phyloP scores from a whole-genome alignment of 2,113 vertebrate species.

The Ameiurus melas region DNA sequence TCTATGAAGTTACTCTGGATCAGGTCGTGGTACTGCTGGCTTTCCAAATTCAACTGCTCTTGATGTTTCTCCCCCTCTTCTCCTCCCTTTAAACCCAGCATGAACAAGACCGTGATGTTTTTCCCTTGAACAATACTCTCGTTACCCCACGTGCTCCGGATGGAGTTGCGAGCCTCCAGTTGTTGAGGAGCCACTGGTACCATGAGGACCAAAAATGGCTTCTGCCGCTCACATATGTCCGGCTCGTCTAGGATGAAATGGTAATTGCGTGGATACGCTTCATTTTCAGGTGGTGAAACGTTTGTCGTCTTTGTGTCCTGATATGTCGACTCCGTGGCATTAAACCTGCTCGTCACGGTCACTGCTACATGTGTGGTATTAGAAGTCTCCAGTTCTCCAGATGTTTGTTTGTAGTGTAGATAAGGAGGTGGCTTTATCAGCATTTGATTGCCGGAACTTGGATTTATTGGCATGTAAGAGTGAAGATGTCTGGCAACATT shows the following conservation, averaged over 20 bases:
- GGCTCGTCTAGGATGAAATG: slow-evolving; percentile 69
- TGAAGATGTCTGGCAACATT: not conserved
- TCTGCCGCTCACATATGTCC: slow-evolving; percentile 53
- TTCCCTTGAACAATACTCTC: slow-evolving; percentile 63
- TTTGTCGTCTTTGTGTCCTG: not conserved
- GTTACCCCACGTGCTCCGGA: slow-evolving; percentile 75
- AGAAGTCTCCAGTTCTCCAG: not conserved
- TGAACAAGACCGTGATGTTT: slow-evolving; percentile 63
- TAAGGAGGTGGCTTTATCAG: not conserved
- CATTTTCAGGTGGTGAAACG: slow-evolving; percentile 36
- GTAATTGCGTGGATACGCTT: slow-evolving; percentile 65
- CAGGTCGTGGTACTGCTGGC: slow-evolving; percentile 65
- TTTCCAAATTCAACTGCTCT: slow-evolving; percentile 64
- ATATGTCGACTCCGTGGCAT: too few relatives aligned
- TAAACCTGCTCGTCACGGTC: not conserved
- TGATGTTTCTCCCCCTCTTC: not conserved
- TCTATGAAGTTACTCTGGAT: slow-evolving; percentile 75
- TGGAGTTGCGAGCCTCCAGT: slow-evolving; percentile 48
- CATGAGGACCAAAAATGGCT: slow-evolving; percentile 78
- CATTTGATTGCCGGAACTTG: not conserved
- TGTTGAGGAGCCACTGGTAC: slow-evolving; percentile 64
- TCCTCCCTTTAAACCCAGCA: slow-evolving; percentile 57
- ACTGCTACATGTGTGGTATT: not conserved
- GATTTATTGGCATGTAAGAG: not conserved
- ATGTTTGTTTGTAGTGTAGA: not conserved